Conservation (phyloP, 1,140 invertebrate genomes). For the Plutomurus gul region DNA sequence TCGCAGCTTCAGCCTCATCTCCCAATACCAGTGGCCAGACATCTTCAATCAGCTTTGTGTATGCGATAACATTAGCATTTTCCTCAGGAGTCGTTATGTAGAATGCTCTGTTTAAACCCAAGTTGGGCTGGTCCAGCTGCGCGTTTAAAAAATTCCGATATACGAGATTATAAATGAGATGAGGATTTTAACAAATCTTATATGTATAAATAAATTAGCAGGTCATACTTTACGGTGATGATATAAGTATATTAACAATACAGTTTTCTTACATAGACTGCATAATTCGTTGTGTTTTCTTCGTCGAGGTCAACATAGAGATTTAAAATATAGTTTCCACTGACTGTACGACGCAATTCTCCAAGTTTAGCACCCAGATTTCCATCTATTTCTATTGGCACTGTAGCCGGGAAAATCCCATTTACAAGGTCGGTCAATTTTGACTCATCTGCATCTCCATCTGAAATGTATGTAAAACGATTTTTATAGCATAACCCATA, state of each 20-base stretch:
- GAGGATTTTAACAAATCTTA: not conserved
- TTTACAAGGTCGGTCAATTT: not conserved
- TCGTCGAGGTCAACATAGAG: conserved; percentile 46
- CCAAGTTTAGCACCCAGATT: conserved; percentile 45
- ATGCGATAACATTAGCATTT: not conserved
- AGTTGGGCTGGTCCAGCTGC: conserved; percentile 45
- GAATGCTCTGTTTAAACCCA: conserved; percentile 29
- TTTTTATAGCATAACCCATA: no score
- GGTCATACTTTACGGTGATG: not conserved
- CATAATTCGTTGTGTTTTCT: conserved; percentile 39
- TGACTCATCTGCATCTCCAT: not conserved
- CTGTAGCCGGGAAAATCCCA: no score
- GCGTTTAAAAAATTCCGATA: not conserved
- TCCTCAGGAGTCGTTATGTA: not conserved
- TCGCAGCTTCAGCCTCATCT: not conserved
- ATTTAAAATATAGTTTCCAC: conserved; percentile 44
- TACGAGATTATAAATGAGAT: not conserved
- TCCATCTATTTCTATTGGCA: not conserved
- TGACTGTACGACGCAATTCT: conserved; percentile 34
- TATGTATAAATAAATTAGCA: not conserved
- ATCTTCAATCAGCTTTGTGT: conserved; percentile 25
- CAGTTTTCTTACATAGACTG: conserved; percentile 45
- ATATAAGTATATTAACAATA: not conserved
- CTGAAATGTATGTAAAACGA: no score
- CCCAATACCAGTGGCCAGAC: conserved; percentile 41